Base-by-base conservation (phyloP, 2,888 invertebrate genomes). In the Rhabditophanes sp. region DNA sequence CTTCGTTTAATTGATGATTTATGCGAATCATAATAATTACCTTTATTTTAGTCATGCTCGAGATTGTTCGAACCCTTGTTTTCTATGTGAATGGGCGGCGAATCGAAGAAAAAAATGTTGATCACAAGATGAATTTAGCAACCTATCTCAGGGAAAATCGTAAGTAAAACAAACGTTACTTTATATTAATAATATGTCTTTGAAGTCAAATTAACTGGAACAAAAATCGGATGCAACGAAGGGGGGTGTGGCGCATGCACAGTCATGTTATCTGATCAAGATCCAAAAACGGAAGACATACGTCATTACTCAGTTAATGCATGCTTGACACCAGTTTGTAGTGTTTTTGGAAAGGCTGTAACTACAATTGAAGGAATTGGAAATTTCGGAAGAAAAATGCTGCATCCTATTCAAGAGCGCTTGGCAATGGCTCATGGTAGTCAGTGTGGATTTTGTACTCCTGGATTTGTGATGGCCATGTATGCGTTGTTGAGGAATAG, bases 381-480 rank as follows among this genome's bases (percentile, higher is more conserved):
- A 3, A 80, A 78, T 33, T 78, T 78, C 0, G 75, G 74, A 66
- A 77, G 42, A 12, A 47, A 76, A 2, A 42, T 53, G 11, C 70
- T 84, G 16, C 84, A 85, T 67, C 80, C 84, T 0, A 79, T 80
- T 0, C 85, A 85, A 69, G 57, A 60, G 33, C 35, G 59, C 33
- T 34, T 60, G 21, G 46, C 59, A 5, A 52, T 46, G 59, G 75
- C 82, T 0, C 85, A 88, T 60, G 88, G 88, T 0, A 82, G 85
- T 0, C 88, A 88, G 67, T 88, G 88, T 64, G 87, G 87, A 1
- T 87, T 83, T 66, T 87, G 85, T 56, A 87, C 87, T 0, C 87
- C 87, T 0, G 88, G 88, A 18, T 83, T 90, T 42, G 82, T 90
- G 0, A 90, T 90, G 88, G 85, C 87, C 1, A 46, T 88, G 83